Base-by-base conservation (phyloP, 92 coral and sea anemone species). In the Hydrozoanthus gracilis region DNA sequence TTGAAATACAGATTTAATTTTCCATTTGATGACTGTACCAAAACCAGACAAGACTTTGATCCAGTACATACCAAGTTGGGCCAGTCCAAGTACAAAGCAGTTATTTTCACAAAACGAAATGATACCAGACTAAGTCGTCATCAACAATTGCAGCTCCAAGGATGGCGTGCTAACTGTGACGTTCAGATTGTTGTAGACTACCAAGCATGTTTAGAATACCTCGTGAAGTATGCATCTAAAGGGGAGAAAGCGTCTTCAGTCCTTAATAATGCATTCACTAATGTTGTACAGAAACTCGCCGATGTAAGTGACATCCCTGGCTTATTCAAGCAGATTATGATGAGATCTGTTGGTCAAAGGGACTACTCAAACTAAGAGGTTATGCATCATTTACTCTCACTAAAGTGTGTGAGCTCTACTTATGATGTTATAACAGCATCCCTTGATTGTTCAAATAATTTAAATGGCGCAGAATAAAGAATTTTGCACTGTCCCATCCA, bases 11-110 rank as follows among this genome's bases (percentile, higher is more conserved):
- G 61, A 54, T 54, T 0, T 2, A 54, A 2, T 54, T 54, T 54
- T 54, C 61, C 61, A 54, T 54, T 54, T 54, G 61, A 54, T 54
- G 61, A 54, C 61, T 54, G 61, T 54, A 54, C 61, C 61, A 54
- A 54, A 54, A 54, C 61, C 61, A 54, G 2, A 54, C 8, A 1
- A 54, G 61, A 54, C 61, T 54, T 54, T 54, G 61, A 54, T 1
- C 61, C 61, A 54, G 61, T 54, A 54, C 61, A 54, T 54, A 54
- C 61, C 61, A 54, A 54, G 61, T 54, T 3, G 61, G 61, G 61
- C 61, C 61, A 54, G 61, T 54, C 61, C 61, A 54, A 54, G 61
- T 54, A 54, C 61, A 54, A 54, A 54, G 61, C 61, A 54, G 61
- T 54, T 54, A 54, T 54, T 54, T 1, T 54, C 61, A 54, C 61